Evolutionary conservation across 37 sponge, comb jelly and placozoan species (phyloP), one percentile per base, ranked within the genome.

Genomic region (Aplysina aerophoba): DNA sequence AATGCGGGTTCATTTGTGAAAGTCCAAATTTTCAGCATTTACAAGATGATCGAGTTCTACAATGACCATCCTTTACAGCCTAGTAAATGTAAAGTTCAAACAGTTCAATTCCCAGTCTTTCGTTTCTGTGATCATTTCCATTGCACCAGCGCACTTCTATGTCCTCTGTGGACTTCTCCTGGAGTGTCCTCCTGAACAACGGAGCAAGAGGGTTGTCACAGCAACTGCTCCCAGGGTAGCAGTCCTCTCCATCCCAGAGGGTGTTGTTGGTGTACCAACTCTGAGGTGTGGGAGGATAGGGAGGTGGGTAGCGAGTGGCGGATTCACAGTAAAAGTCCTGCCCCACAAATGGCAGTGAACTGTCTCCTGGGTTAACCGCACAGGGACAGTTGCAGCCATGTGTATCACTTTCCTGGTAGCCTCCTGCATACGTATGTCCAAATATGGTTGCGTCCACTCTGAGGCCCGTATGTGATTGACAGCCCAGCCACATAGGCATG

Each of bases 371-470:
- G 71, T 31, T 31, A 30, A 12, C 17, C 13, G 71, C 71, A 69
- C 71, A 69, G 34, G 71, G 71, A 30, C 71, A 69, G 71, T 69
- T 69, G 30, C 71, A 69, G 34, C 30, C 71, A 69, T 69, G 71
- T 1, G 33, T 34, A 1, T 5, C 1, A 6, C 35, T 34, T 30
- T 69, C 71, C 34, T 69, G 71, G 71, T 31, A 30, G 33, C 71
- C 71, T 34, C 31, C 71, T 34, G 71, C 71, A 69, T 69, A 44
- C 8, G 50, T 69, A 44, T 44, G 50, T 69, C 71, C 71, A 69
- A 30, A 69, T 69, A 30, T 69, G 71, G 71, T 31, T 69, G 19
- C 71, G 27, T n/a, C 34, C 34, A 69, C 33, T 35, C 19, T 31
- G 71, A 34, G 71, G 35, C 28, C 71, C 71, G 6, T 69, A 35